These are phyloP conservation scores for Tichodroma muraria DNA, from an alignment of 2,113 vertebrate species.

Conservation along the genomic window DNA sequence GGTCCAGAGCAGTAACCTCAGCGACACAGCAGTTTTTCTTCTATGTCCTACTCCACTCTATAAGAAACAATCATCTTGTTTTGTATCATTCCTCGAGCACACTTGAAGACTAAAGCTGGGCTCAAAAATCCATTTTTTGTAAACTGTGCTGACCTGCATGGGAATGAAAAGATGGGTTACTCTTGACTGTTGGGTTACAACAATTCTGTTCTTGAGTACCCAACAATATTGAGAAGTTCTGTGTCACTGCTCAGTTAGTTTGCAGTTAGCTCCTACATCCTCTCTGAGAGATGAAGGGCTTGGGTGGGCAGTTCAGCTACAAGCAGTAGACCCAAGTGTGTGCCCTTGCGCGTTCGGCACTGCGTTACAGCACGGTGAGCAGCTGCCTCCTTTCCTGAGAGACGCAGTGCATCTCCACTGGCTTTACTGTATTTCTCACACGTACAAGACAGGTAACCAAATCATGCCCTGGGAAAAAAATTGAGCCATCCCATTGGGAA, in stretches of 20 bases:
- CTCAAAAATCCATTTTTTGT: not conserved
- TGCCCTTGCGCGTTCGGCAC: rapidly evolving
- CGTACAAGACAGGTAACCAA: not conserved
- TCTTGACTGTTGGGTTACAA: not conserved
- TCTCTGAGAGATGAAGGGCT: not conserved
- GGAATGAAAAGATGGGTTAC: not conserved
- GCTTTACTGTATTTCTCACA: not conserved
- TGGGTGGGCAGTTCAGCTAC: not conserved
- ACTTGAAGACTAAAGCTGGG: not conserved
- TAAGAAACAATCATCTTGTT: not conserved
- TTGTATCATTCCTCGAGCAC: not conserved
- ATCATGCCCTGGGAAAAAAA: not conserved
- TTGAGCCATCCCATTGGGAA: rapidly evolving
- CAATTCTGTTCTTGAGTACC: not conserved
- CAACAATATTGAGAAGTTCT: not conserved
- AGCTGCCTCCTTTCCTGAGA: not conserved
- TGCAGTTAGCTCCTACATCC: not conserved
- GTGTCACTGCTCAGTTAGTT: not conserved
- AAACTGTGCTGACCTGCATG: not conserved
- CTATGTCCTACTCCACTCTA: not conserved
- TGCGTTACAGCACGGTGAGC: not conserved
- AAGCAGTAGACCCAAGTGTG: not conserved
- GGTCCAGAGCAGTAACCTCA: not conserved
- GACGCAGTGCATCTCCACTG: not conserved
- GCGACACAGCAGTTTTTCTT: not conserved